phyloP scores from a whole-genome alignment of 2,888 invertebrate species.

The Eugnorisma glareosa region DNA sequence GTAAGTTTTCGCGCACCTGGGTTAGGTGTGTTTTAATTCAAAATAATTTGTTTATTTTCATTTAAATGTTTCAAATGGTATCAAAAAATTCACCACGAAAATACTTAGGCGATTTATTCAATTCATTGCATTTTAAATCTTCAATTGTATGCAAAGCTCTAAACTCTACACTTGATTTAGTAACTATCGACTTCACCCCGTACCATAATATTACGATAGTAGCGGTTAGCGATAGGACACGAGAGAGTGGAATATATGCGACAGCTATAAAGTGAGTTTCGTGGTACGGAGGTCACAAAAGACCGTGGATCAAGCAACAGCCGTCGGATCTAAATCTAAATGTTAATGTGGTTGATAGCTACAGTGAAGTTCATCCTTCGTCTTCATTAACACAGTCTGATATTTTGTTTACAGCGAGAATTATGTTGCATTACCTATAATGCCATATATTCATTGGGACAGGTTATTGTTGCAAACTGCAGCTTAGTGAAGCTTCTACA shows the following conservation, averaged over 20 bases:
- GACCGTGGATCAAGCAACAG: conserved; percentile 66
- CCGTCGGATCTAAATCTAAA: conserved; percentile 68
- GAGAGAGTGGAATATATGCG: conserved; percentile 4
- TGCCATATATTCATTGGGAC: conserved; percentile 21
- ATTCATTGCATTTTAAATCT: conserved; percentile 36
- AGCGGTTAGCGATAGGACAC: conserved; percentile 22
- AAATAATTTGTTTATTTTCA: conserved; percentile 29
- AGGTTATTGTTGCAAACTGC: conserved; percentile 57
- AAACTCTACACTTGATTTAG: conserved; percentile 40
- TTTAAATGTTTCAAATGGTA: conserved; percentile 5
- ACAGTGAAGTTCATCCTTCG: conserved; percentile 29
- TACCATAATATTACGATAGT: conserved; percentile 28
- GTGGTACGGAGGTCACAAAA: conserved; percentile 57
- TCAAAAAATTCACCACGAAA: conserved; percentile 4
- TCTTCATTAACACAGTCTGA: conserved; percentile 36
- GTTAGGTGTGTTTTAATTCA: conserved; percentile 23
- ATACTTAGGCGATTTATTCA: not conserved
- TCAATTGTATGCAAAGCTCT: conserved; percentile 28
- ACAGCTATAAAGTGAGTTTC: conserved; percentile 22
- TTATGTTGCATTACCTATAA: conserved; percentile 21
- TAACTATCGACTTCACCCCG: conserved; percentile 32
- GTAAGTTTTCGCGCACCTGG: conserved; percentile 46
- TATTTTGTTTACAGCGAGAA: conserved; percentile 39
- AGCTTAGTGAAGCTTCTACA: conserved; percentile 67
- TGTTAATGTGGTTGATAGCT: conserved; percentile 65